phyloP scores from a whole-genome alignment of 2,888 invertebrate species.

The Parascotia fuliginaria region DNA sequence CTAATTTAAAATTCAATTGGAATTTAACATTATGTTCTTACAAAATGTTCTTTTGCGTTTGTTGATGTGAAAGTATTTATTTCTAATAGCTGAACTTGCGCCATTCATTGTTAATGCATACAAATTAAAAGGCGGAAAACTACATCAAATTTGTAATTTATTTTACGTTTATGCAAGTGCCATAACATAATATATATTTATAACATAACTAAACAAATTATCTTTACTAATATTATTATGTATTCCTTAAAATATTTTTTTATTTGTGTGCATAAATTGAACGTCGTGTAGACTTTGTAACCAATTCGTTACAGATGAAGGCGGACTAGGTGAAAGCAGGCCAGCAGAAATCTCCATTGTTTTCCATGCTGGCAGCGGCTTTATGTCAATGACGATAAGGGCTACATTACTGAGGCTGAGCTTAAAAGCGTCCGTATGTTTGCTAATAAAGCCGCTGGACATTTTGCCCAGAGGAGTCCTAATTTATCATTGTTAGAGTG shows the following conservation, averaged over 20 bases:
- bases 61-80: neutral
- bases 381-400: constrained; percentile 59
- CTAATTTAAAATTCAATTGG: constrained; percentile 35
- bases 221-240: constrained; percentile 42
- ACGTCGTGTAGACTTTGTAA: constrained; percentile 38
- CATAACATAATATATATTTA: constrained; percentile 21
- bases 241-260: constrained; percentile 43
- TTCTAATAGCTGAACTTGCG: neutral
- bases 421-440: constrained; percentile 67
- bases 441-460: constrained; percentile 74
- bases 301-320: constrained; percentile 54
- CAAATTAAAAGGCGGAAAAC: constrained; percentile 7
- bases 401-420: constrained; percentile 53
- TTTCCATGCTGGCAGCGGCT: constrained; percentile 45
- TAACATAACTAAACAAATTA: constrained; percentile 35
- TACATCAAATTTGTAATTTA: neutral
- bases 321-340: constrained; percentile 47
- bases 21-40: constrained; percentile 28
- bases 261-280: constrained; percentile 44
- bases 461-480: constrained; percentile 66
- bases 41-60: constrained; percentile 8
- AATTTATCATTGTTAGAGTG: constrained; percentile 79
- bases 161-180: constrained; percentile 17
- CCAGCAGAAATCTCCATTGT: constrained; percentile 31
- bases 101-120: neutral